Evolutionary conservation across 2,797 vertebrate genomes (phyloP), one percentile per base, ranked within the genome.

Genomic region (Harpagifer antarcticus): DNA sequence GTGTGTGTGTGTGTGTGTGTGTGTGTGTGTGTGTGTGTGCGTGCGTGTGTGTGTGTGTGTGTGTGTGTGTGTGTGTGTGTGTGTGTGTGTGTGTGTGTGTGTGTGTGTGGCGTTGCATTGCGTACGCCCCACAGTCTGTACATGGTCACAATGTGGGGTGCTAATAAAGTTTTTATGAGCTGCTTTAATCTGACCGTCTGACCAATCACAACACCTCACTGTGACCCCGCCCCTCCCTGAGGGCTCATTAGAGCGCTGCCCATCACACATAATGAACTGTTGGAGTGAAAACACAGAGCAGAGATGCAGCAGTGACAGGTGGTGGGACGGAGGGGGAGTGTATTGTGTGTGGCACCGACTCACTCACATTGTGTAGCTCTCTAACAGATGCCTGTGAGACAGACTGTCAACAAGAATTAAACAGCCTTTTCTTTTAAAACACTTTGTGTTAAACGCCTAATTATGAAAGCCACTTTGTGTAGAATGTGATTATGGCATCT

Each of bases 151-250:
- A 27, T 80, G 81, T 82, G 78, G 58, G 84, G 76, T 52, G 71
- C 55, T 72, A 75, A 79, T 88, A 87, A 88, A 78, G 50, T 79
- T 91, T 37, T 91, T 71, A 89, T 0, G 14, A 62, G 72, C 59
- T 49, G 44, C 82, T 87, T 91, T 82, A 88, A 86, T 89, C 82
- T 76, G 68, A 74, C 56, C n/a, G n/a, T 78, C 64, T 88, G 79
- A 88, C 81, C 86, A 85, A 69, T 75, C 54, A 60, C 77, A 74
- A 62, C 61, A 44, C 42, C 27, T 55, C 23, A 27, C 20, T 37
- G 19, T 72, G 78, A 79, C 79, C 70, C 76, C 81, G 14, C 64
- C 66, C 57, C 69, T 81, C 76, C 71, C 64, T 40, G 19, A 68
- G 37, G 31, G 20, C 81, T 86, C 71, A 63, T 84, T 82, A 75